phyloP scores from a whole-genome alignment of 2,797 vertebrate genomes.

The Potorous gilbertii region DNA sequence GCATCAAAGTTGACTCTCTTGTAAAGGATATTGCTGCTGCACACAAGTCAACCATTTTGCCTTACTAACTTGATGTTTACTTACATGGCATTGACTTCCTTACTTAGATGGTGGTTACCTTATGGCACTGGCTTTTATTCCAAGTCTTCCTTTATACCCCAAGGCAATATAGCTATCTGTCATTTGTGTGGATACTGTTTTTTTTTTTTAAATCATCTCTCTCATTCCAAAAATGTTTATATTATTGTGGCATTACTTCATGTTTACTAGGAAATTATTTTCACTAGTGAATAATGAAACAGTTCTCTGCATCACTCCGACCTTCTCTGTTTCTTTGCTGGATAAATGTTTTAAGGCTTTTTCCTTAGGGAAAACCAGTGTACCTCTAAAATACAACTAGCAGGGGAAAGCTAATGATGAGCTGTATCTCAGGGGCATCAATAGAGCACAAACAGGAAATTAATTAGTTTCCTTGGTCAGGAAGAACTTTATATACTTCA shows the following conservation, averaged over 20 bases:
- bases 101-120: neutral
- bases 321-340: neutral
- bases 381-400: neutral
- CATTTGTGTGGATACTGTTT: neutral
- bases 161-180: neutral
- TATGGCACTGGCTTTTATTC: neutral
- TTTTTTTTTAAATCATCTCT: too few relatives aligned
- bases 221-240: neutral
- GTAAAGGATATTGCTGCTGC: neutral
- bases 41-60: neutral
- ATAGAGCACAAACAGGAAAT: neutral
- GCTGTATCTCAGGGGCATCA: neutral
- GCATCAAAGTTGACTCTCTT: neutral
- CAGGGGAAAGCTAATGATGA: slow-evolving; percentile 18
- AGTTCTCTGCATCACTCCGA: neutral
- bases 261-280: neutral
- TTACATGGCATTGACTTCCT: neutral
- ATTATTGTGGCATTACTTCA: neutral
- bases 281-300: neutral
- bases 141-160: neutral
- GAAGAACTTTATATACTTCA: slow-evolving; percentile 8
- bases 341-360: neutral
- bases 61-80: neutral
- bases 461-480: slow-evolving; percentile 17
- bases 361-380: slow-evolving; percentile 3